A percentile compares a stretch with the other conserved stretches of the same genome.
phyloP scores from a whole-genome alignment of 1,140 invertebrate species.

The Orchestia grillus region DNA sequence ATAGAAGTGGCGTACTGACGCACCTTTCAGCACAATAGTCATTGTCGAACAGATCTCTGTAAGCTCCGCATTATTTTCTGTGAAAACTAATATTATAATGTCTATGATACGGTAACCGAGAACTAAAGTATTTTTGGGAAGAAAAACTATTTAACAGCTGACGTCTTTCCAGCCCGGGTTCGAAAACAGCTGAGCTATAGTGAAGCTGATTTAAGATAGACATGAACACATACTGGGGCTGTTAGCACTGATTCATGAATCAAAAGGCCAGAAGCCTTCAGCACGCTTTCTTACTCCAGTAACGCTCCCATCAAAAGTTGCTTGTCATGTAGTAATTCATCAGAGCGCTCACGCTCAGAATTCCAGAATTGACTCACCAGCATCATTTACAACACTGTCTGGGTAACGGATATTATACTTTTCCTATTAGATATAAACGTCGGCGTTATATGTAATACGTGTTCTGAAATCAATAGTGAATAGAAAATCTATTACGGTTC shows the following conservation, averaged over 20 bases:
- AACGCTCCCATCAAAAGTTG: background rate
- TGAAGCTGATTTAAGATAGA: background rate
- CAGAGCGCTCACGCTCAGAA: background rate
- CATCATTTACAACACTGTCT: background rate
- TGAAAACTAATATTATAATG: background rate
- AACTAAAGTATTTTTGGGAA: background rate
- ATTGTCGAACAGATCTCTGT: background rate
- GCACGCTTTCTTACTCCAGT: background rate
- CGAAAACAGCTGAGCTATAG: background rate
- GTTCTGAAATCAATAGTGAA: background rate
- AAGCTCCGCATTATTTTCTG: background rate
- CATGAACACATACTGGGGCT: background rate
- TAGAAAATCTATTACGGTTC: background rate
- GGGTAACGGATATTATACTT: background rate
- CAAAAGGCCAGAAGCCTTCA: background rate
- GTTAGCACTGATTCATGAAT: background rate
- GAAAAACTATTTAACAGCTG: background rate
- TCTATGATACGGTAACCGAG: background rate
- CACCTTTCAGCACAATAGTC: background rate
- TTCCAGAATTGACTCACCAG: background rate
- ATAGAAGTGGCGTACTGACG: background rate
- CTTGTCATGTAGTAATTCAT: background rate
- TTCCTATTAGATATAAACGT: background rate
- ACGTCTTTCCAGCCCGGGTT: background rate
- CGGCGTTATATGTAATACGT: background rate